Evolutionary conservation across 2,888 invertebrate genomes (phyloP).

Genomic region (Drosophila eohydei): DNA sequence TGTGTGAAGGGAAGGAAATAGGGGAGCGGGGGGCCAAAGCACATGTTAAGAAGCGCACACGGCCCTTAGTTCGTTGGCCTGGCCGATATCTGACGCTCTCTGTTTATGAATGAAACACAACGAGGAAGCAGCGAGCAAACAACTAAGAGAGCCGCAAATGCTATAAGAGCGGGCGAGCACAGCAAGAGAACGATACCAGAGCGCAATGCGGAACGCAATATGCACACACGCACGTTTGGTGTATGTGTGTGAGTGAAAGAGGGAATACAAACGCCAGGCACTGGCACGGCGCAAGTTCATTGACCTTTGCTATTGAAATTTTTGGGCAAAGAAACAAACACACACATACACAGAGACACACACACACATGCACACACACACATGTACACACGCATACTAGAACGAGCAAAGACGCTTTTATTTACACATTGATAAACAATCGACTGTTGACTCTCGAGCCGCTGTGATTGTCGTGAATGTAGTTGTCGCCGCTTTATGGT

Average conservation of each 20-base stretch:
- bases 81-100: constrained; percentile 75
- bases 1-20: not conserved
- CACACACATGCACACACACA: constrained; percentile 31
- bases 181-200: constrained; percentile 42
- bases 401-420: constrained; percentile 49
- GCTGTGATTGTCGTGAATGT: constrained; percentile 27
- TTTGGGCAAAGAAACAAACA: constrained; percentile 66
- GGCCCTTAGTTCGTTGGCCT: constrained; percentile 75
- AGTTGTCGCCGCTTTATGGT: constrained; percentile 13
- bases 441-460: constrained; percentile 55
- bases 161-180: constrained; percentile 13
- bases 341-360: constrained; percentile 39
- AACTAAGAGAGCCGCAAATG: constrained; percentile 17
- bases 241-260: constrained; percentile 28
- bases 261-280: constrained; percentile 39
- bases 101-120: constrained; percentile 80
- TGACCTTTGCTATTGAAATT: constrained; percentile 83
- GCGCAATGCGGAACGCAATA: constrained; percentile 43
- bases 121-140: constrained; percentile 65
- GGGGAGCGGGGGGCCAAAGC: constrained; percentile 38
- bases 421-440: constrained; percentile 79
- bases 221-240: constrained; percentile 4
- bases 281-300: constrained; percentile 73
- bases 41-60: constrained; percentile 57
- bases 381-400: constrained; percentile 31